Conservation (phyloP, 2,113 vertebrate genomes). For the Brachypodius melanocephalos region DNA sequence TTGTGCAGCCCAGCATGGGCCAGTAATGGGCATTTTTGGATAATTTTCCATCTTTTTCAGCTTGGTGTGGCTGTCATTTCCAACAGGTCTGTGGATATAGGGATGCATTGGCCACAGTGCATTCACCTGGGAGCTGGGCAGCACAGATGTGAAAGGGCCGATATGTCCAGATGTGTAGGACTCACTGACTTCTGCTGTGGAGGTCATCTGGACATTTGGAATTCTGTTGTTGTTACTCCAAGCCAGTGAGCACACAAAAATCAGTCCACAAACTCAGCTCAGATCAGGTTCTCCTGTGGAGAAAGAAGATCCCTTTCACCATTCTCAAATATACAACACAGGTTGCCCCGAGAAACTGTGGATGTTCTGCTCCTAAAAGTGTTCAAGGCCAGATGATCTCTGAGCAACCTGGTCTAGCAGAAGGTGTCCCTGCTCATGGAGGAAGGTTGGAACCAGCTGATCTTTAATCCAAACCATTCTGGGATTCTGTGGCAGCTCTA, state of each 20-base stretch:
- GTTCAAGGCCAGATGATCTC: neutral
- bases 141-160: neutral
- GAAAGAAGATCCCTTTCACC: neutral
- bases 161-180: neutral
- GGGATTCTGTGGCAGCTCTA: neutral
- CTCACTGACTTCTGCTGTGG: neutral
- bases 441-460: neutral
- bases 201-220: neutral
- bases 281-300: neutral
- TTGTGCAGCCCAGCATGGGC: neutral
- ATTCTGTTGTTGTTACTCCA: neutral
- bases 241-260: neutral
- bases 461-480: neutral
- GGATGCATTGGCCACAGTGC: neutral
- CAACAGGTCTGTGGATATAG: fast-evolving
- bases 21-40: neutral
- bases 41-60: neutral
- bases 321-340: neutral
- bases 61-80: neutral
- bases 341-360: neutral
- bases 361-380: neutral
- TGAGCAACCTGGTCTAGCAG: neutral
- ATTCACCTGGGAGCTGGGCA: neutral
- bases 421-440: neutral
- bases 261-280: neutral